phyloP scores from a whole-genome alignment of 2,113 vertebrate genomes.

The Bubo scandiacus region DNA sequence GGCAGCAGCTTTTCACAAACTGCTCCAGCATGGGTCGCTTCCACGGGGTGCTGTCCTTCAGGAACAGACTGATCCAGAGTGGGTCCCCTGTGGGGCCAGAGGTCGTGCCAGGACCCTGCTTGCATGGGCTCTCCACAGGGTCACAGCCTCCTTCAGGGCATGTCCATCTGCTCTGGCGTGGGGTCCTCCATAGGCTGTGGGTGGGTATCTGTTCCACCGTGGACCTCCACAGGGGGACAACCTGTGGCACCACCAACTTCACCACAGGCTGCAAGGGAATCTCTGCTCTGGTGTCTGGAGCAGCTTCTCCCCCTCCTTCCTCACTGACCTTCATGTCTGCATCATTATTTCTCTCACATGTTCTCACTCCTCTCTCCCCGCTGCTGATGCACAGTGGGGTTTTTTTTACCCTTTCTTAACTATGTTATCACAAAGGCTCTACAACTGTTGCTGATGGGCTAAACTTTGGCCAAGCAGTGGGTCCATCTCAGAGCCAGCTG shows the following conservation, averaged over 20 bases:
- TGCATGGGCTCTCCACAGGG: too few relatives aligned
- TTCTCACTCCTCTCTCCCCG: not conserved
- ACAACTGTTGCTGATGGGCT: not conserved
- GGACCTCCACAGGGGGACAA: not conserved
- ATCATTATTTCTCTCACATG: not conserved
- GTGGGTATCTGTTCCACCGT: not conserved
- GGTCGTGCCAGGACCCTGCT: not conserved
- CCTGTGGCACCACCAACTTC: not conserved
- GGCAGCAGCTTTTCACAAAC: not conserved
- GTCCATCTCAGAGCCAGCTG: not conserved
- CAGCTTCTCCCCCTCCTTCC: not conserved
- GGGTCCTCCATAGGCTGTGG: not conserved
- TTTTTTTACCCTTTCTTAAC: not conserved
- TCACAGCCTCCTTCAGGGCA: not conserved
- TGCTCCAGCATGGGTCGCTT: not conserved
- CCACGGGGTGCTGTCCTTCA: too few relatives aligned
- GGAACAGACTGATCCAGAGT: too few relatives aligned
- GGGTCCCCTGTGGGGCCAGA: not conserved
- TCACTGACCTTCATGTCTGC: not conserved
- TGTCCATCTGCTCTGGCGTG: not conserved
- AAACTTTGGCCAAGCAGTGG: not conserved
- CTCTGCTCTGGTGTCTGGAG: not conserved
- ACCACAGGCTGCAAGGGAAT: rapidly evolving
- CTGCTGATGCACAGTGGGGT: rapidly evolving
- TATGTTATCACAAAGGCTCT: rapidly evolving